Evolutionary conservation across 2,113 vertebrate genomes (phyloP).

Genomic region (Lagenorhynchus albirostris): DNA sequence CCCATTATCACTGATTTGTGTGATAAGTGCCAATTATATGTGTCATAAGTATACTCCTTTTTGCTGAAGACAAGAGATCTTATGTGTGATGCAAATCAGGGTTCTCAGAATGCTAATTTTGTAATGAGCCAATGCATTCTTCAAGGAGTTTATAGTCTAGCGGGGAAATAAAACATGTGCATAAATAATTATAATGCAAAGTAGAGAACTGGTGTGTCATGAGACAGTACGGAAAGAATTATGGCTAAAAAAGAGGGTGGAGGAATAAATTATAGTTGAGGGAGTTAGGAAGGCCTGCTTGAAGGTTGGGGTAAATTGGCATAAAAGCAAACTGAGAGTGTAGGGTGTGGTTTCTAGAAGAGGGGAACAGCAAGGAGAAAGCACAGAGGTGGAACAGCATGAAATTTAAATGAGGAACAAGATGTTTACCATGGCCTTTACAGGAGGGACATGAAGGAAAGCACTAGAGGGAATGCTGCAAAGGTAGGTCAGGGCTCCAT

Average conservation of each 20-base stretch:
- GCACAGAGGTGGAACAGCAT: background rate
- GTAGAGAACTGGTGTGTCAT: constrained; percentile 62
- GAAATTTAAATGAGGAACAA: background rate
- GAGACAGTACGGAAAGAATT: constrained; percentile 57
- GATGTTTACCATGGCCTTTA: background rate
- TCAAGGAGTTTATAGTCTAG: constrained; percentile 73
- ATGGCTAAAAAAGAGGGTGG: constrained; percentile 1
- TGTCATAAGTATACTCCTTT: constrained; percentile 76
- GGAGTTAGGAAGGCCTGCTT: background rate
- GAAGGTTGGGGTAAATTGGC: constrained; percentile 39
- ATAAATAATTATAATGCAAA: constrained; percentile 78
- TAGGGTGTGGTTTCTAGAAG: background rate
- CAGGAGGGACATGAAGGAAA: background rate
- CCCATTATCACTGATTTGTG: constrained; percentile 74
- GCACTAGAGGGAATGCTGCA: background rate
- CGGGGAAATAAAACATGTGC: constrained; percentile 73
- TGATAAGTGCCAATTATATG: constrained; percentile 77
- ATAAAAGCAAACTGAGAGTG: background rate
- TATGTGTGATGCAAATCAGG: constrained; percentile 77
- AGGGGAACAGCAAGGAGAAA: background rate
- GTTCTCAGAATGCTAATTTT: constrained; percentile 76
- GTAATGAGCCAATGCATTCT: constrained; percentile 74
- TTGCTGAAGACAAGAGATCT: constrained; percentile 75
- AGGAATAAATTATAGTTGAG: constrained; percentile 50
- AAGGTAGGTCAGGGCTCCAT: background rate